Evolutionary conservation across 2,113 vertebrate genomes (phyloP).

Genomic region (Condylura cristata): DNA sequence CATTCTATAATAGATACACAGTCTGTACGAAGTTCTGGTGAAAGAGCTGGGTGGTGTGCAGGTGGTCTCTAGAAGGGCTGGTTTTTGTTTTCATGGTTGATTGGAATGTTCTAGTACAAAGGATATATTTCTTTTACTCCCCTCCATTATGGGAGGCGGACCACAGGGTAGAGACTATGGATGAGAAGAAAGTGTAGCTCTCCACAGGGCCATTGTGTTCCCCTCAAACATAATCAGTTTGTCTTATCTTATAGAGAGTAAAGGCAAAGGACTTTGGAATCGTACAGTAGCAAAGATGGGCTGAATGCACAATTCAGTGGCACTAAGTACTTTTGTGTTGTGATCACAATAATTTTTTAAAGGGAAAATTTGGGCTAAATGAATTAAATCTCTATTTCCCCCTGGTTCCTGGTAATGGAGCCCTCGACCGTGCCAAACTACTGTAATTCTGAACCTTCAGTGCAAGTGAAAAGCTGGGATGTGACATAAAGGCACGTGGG

Average conservation of each 20-base stretch:
- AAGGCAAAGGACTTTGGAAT: neutral
- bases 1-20: neutral
- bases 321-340: neutral
- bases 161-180: neutral
- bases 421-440: neutral
- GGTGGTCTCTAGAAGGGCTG: too few species aligned
- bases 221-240: neutral
- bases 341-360: neutral
- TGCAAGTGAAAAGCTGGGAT: neutral
- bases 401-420: constrained; percentile 2
- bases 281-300: neutral
- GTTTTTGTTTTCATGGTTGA: neutral
- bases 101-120: neutral
- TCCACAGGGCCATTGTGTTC: neutral
- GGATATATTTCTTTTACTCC: neutral
- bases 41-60: neutral
- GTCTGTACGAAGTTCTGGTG: too few species aligned
- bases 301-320: neutral
- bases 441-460: constrained; percentile 7
- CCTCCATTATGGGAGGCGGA: neutral
- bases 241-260: neutral
- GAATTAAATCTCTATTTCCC: neutral
- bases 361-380: constrained; percentile 2
- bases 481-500: neutral
- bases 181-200: neutral